Percentiles rank a stretch among this genome's conserved stretches.
These are phyloP conservation scores for Gavialis gangeticus DNA, from an alignment of 2,113 vertebrate species.

Conservation along the genomic window DNA sequence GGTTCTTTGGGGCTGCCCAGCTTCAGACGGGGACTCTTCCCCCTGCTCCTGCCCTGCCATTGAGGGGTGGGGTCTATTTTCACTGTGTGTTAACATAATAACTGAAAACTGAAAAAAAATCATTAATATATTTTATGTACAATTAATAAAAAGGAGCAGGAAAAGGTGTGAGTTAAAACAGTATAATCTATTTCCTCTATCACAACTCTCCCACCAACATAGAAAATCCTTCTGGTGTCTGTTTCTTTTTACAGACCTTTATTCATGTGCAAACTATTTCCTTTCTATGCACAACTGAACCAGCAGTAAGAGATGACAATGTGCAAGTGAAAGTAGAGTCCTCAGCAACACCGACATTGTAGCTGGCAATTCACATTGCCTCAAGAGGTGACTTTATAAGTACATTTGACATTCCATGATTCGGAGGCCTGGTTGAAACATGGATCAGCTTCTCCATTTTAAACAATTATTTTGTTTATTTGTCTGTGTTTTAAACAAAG, in stretches of 20 bases:
- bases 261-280: background rate
- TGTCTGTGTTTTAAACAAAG: background rate
- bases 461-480: background rate
- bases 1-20: too few relatives aligned
- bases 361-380: slow-evolving; percentile 6
- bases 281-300: background rate
- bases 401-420: background rate
- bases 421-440: background rate
- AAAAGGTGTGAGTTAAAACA: background rate
- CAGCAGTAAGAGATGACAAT: background rate
- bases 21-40: too few relatives aligned
- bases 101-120: slow-evolving; percentile 18
- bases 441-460: background rate
- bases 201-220: background rate
- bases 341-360: slow-evolving; percentile 3
- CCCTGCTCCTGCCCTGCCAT: too few relatives aligned
- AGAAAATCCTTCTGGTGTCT: too few relatives aligned
- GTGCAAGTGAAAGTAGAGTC: background rate
- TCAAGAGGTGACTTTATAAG: slow-evolving; percentile 22
- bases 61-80: too few relatives aligned
- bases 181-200: background rate
- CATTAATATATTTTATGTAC: slow-evolving; percentile 9
- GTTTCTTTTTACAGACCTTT: background rate
- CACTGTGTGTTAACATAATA: slow-evolving; percentile 1
- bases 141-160: slow-evolving; percentile 1